Evolutionary conservation across 1,140 invertebrate species (phyloP), one percentile per base, ranked within the genome.

Genomic region (Cepaea nemoralis): DNA sequence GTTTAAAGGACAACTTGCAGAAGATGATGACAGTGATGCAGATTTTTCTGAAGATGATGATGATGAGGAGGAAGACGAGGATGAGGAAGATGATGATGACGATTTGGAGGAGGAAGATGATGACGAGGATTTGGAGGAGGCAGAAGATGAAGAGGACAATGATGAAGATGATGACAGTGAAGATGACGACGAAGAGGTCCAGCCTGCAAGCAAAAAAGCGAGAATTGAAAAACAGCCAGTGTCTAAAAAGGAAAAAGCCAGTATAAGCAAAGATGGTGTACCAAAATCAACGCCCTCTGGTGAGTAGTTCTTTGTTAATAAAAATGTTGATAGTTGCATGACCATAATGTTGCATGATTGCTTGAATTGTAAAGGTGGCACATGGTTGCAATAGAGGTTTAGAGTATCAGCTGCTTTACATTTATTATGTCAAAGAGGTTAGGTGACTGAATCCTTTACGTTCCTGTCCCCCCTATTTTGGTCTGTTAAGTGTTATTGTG

Each of bases 141-240:
- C n/a, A 22, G 39, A 59, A 16, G 31, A 73, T 31, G 79, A 39
- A 0, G 70, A 59, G 0, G 79, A 55, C 3, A 48, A 73, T 2
- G 69, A 55, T n/a, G 70, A 55, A 2, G 79, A 42, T 14, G 69
- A 59, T 3, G 79, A 55, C 2, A 50, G 27, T 27, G 50, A 39
- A 1, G 79, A 81, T 22, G 48, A 73, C 3, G 67, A 31, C 1
- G 45, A 73, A 73, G 35, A 8, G 6, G 14, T 39, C 16, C 10
- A 77, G 19, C 48, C 27, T 63, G 12, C 55, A 59, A 77, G 37
- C 50, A 77, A 77, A 63, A 77, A 63, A 39, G 31, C 73, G 27
- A 42, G 31, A 35, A 50, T 19, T 75, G 40, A 37, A 31, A 75
- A 75, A 50, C 73, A 50, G n/a, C 16, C 42, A 27, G n/a, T 48